These are phyloP conservation scores for Lycorma delicatula DNA, from an alignment of 1,140 invertebrate genomes.

Conservation along the genomic window DNA sequence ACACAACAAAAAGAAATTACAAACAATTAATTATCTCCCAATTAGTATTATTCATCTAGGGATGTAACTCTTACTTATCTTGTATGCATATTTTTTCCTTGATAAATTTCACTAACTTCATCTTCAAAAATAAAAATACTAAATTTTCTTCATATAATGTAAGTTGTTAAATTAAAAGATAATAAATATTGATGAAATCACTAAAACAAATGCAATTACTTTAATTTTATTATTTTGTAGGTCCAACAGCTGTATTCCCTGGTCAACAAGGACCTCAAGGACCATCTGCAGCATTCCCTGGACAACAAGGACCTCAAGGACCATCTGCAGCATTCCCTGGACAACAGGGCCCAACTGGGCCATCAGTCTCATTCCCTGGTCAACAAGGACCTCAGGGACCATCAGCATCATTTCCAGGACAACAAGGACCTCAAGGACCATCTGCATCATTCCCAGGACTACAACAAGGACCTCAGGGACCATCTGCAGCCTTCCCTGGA, in stretches of 20 bases:
- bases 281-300: conserved; percentile 19
- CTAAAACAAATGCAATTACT: too few relatives aligned
- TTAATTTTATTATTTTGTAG: too few relatives aligned
- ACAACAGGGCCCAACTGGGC: conserved; percentile 25
- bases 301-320: conserved; percentile 19
- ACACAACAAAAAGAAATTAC: too few relatives aligned
- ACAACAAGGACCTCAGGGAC: conserved; percentile 30
- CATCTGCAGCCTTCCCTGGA: conserved; percentile 23
- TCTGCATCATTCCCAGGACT: conserved; percentile 21
- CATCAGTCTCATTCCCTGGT: conserved; percentile 23
- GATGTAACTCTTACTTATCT: too few relatives aligned
- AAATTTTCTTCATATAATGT: conserved; percentile 14
- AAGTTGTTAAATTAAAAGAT: conserved; percentile 7
- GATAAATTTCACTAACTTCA: conserved; percentile 22
- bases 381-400: conserved; percentile 26
- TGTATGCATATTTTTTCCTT: conserved; percentile 15
- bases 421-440: conserved; percentile 30
- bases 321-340: conserved; percentile 22
- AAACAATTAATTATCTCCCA: too few relatives aligned
- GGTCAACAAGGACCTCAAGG: conserved; percentile 22
- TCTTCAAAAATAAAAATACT: conserved; percentile 23
- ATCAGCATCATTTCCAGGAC: conserved; percentile 26
- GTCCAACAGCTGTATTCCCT: conserved; percentile 20
- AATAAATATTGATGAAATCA: too few relatives aligned
- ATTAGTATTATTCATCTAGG: too few relatives aligned